Evolutionary conservation across 2,888 invertebrate species (phyloP).

Genomic region (Marronus borbonicus): DNA sequence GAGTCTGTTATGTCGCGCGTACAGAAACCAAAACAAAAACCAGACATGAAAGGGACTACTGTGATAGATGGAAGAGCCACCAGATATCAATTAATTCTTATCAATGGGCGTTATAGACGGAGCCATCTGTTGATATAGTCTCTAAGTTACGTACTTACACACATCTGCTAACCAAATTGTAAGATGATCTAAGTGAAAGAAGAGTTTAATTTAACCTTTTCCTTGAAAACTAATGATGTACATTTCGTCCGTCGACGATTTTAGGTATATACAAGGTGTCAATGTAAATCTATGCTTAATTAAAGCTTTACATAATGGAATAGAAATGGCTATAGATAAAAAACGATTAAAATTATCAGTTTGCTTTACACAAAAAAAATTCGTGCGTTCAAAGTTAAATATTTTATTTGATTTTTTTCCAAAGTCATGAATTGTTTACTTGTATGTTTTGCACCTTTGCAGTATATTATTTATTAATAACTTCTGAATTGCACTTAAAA

Average conservation of each 20-base stretch:
- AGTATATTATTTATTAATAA: too few species aligned
- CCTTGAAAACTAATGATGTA: constrained; percentile 34
- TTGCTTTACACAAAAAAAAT: too few species aligned
- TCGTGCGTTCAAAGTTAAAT: too few species aligned
- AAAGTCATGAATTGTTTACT: too few species aligned
- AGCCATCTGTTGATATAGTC: constrained; percentile 54
- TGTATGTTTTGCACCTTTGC: too few species aligned
- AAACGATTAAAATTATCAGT: too few species aligned
- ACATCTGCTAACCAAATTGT: constrained; percentile 43
- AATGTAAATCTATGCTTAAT: not conserved
- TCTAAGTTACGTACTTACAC: constrained; percentile 15
- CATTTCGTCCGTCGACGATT: not conserved
- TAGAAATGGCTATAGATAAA: too few species aligned
- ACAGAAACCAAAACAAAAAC: constrained; percentile 47
- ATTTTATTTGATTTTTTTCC: too few species aligned
- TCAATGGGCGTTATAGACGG: constrained; percentile 53
- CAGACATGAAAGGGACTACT: constrained; percentile 57
- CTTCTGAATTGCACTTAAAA: too few species aligned
- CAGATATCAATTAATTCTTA: constrained; percentile 57
- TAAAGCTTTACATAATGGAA: not conserved
- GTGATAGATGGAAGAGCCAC: constrained; percentile 53
- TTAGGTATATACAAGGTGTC: not conserved
- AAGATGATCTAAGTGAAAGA: constrained; percentile 32
- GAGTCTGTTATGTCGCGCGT: constrained; percentile 56
- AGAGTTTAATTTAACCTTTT: constrained; percentile 44